Evolutionary conservation across 2,888 invertebrate species (phyloP).

Genomic region (Eucera pruinosa): DNA sequence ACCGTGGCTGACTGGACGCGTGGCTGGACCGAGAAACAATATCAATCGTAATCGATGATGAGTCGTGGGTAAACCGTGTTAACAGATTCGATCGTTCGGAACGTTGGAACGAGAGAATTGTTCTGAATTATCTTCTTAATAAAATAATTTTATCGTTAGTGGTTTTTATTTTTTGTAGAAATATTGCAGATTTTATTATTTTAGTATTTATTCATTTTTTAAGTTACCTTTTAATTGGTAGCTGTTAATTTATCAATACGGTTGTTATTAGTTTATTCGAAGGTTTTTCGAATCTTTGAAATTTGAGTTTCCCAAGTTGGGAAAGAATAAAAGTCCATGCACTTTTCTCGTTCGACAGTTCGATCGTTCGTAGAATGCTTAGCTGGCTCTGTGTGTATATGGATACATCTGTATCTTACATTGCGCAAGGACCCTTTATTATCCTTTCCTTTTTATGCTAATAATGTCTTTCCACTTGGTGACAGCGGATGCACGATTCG

Average conservation of each 20-base stretch:
- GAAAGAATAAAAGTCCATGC: conserved; percentile 17
- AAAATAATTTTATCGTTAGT: not conserved
- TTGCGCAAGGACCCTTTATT: conserved; percentile 68
- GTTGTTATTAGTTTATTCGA: not conserved
- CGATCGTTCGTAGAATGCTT: conserved; percentile 81
- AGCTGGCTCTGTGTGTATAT: conserved; percentile 82
- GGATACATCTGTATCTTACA: conserved; percentile 76
- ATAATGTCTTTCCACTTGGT: conserved; percentile 76
- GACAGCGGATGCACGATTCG: conserved; percentile 76
- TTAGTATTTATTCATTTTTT: conserved; percentile 6
- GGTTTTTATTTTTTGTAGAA: not conserved
- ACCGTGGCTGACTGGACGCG: conserved; percentile 79
- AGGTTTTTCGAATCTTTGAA: conserved; percentile 7
- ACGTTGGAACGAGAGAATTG: conserved; percentile 67
- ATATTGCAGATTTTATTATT: not conserved
- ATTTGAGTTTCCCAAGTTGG: not conserved
- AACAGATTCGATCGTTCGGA: conserved; percentile 77
- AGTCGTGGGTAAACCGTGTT: conserved; percentile 77
- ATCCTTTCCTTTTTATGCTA: conserved; percentile 69
- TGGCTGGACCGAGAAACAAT: conserved; percentile 85
- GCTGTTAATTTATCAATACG: not conserved
- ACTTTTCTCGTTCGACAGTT: conserved; percentile 69
- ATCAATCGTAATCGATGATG: conserved; percentile 77
- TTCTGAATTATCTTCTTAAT: not conserved
- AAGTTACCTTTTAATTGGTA: not conserved